Evolutionary conservation across 2,113 vertebrate species (phyloP).

Genomic region (Dasypus novemcinctus): DNA sequence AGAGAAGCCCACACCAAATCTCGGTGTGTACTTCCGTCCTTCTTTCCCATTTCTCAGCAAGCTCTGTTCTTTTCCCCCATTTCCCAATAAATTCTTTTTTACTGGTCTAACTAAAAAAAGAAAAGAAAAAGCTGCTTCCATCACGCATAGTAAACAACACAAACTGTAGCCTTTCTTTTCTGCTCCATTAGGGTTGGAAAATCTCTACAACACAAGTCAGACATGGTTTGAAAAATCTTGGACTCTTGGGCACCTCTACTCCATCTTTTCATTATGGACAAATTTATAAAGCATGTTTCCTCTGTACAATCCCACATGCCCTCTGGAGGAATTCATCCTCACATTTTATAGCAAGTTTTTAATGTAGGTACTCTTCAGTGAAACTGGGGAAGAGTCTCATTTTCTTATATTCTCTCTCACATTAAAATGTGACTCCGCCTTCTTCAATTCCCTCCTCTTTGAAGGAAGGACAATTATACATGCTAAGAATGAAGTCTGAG

Average conservation of each 20-base stretch:
- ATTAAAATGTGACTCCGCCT: not conserved
- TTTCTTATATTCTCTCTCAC: constrained; percentile 36
- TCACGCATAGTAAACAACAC: not conserved
- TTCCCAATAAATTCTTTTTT: no score
- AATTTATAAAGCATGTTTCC: not conserved
- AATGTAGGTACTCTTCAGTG: not conserved
- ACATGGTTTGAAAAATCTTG: not conserved
- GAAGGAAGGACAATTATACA: not conserved
- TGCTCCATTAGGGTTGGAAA: not conserved
- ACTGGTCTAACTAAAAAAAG: no score
- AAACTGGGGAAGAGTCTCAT: not conserved
- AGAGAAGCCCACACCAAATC: no score
- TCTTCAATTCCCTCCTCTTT: not conserved
- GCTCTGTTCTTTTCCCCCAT: no score
- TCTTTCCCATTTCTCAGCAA: no score
- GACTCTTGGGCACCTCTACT: not conserved
- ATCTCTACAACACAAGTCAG: not conserved
- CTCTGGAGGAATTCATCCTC: not conserved
- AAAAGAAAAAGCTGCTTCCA: constrained; percentile 11
- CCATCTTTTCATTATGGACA: not conserved
- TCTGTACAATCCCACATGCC: not conserved
- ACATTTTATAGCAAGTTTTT: not conserved
- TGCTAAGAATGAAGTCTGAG: not conserved
- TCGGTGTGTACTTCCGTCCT: no score
- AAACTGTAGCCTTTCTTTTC: not conserved